Conservation (phyloP, 1,140 invertebrate species). For the Tyrophagus putrescentiae region DNA sequence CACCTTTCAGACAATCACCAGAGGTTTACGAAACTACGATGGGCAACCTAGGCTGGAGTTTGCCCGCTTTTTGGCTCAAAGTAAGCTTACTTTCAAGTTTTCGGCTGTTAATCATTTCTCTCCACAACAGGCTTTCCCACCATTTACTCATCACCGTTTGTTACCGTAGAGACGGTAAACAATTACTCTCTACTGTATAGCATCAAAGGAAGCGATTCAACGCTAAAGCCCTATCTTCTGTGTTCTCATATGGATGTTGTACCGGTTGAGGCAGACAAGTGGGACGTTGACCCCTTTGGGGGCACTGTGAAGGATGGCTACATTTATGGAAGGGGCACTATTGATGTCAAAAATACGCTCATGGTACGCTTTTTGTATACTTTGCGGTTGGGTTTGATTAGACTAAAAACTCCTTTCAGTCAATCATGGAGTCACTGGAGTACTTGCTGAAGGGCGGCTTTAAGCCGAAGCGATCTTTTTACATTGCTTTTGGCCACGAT, state of each 20-base stretch:
- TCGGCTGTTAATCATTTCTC: background rate
- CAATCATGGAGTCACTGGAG: conserved; percentile 42
- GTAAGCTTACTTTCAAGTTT: conserved; percentile 9
- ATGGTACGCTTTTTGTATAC: conserved; percentile 33
- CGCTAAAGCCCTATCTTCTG: conserved; percentile 40
- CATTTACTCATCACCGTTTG: conserved; percentile 12
- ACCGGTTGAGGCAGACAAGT: conserved; percentile 37
- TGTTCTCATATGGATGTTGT: conserved; percentile 45
- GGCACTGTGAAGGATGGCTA: conserved; percentile 36
- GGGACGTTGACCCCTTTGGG: conserved; percentile 42
- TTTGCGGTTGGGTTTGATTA: background rate
- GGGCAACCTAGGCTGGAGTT: conserved; percentile 21
- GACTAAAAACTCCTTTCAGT: conserved; percentile 30
- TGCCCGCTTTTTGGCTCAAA: conserved; percentile 12
- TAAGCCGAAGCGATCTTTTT: conserved; percentile 36
- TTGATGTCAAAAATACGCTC: conserved; percentile 42
- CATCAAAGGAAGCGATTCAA: conserved; percentile 33
- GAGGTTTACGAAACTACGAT: conserved; percentile 21
- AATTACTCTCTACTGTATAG: conserved; percentile 41
- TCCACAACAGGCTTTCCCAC: conserved; percentile 9
- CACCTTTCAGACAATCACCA: conserved; percentile 27
- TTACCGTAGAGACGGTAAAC: conserved; percentile 33
- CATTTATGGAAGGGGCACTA: conserved; percentile 42
- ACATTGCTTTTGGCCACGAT: conserved; percentile 45
- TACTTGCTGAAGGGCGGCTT: conserved; percentile 34